Conservation (phyloP, 2,888 invertebrate genomes). For the Notodonta dromedarius region DNA sequence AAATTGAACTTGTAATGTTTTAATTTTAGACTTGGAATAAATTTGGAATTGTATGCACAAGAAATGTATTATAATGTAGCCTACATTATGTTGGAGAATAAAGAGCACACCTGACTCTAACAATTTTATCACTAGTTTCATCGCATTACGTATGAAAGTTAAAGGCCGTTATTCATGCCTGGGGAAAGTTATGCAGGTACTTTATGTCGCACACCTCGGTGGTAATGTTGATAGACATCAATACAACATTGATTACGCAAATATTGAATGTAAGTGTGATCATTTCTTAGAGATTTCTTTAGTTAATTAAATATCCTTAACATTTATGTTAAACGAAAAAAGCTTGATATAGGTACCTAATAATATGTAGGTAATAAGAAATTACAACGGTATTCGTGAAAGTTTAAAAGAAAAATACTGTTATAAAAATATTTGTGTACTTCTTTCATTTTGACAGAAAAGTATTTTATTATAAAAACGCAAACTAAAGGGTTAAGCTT, state of each 20-base stretch:
- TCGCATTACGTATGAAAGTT: slow-evolving; percentile 2
- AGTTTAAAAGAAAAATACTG: not conserved
- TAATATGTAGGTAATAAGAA: not conserved
- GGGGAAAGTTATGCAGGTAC: slow-evolving; percentile 24
- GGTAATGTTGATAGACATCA: slow-evolving; percentile 12
- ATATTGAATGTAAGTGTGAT: not conserved
- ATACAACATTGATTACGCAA: slow-evolving; percentile 19
- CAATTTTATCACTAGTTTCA: slow-evolving; percentile 1
- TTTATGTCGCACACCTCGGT: slow-evolving; percentile 18
- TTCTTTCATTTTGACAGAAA: not conserved
- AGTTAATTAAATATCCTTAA: not conserved
- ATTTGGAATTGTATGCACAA: too few relatives aligned
- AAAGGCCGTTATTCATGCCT: slow-evolving; percentile 17
- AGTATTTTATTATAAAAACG: too few relatives aligned
- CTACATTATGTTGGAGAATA: too few relatives aligned
- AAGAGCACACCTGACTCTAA: not conserved
- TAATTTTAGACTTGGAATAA: too few relatives aligned
- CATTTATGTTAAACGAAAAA: not conserved
- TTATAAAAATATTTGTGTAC: not conserved
- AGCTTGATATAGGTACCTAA: not conserved
- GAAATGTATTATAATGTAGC: too few relatives aligned
- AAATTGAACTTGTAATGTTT: too few relatives aligned
- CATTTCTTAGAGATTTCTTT: not conserved
- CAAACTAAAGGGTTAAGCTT: too few relatives aligned
- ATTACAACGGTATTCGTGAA: not conserved